A percentile compares a stretch with the other conserved stretches of the same genome.
Conservation (phyloP, 2,888 invertebrate species). For the Vannuccia rotundouncinata region DNA sequence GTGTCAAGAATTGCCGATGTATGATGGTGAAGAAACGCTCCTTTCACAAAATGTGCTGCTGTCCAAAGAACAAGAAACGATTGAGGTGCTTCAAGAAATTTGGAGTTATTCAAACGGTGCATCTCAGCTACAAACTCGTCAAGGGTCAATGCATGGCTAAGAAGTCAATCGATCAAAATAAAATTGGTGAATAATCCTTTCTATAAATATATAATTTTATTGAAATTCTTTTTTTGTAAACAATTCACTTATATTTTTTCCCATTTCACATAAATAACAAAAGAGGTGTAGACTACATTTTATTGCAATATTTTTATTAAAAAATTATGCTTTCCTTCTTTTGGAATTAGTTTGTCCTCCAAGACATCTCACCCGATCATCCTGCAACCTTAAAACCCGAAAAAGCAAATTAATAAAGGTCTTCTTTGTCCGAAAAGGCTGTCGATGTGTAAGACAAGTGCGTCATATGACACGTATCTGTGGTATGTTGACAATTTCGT, state of each 20-base stretch:
- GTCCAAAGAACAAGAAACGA: conserved; percentile 34
- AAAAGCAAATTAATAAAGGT: not conserved
- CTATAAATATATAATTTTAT: conserved; percentile 3
- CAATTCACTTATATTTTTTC: too few species aligned
- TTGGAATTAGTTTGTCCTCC: conserved; percentile 19
- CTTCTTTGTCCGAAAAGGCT: conserved; percentile 7
- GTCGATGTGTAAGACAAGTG: not conserved
- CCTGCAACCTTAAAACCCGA: conserved; percentile 29
- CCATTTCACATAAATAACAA: too few species aligned
- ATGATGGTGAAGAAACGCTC: not conserved
- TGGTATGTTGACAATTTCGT: not conserved
- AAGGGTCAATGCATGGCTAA: conserved; percentile 28
- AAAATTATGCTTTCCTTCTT: not conserved
- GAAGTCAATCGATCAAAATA: conserved; percentile 31
- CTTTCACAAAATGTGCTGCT: conserved; percentile 10
- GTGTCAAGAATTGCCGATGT: conserved; percentile 20
- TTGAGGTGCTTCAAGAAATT: conserved; percentile 24
- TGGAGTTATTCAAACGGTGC: conserved; percentile 29
- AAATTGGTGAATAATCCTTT: conserved; percentile 28
- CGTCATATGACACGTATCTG: not conserved
- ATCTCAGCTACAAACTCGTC: conserved; percentile 15
- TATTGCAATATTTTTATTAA: not conserved
- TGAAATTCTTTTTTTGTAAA: too few species aligned
- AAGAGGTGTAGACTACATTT: not conserved
- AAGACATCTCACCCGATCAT: not conserved